Percentiles rank a stretch among this genome's conserved stretches.
phyloP scores from a whole-genome alignment of 1,140 invertebrate species.

The Zaprionus taronus region DNA sequence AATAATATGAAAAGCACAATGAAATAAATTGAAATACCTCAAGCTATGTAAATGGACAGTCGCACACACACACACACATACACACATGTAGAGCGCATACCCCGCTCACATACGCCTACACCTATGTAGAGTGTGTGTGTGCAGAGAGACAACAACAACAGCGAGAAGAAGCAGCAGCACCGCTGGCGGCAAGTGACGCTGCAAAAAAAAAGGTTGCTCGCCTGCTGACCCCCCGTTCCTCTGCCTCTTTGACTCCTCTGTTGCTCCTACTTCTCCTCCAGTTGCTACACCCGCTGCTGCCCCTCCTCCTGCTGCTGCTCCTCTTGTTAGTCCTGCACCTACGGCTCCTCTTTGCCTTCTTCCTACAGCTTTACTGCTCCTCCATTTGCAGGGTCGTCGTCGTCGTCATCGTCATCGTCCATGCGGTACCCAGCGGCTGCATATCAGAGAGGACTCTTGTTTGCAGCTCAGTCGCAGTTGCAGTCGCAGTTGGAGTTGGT shows the following conservation, averaged over 20 bases:
- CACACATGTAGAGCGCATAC: neutral
- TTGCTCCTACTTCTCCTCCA: neutral
- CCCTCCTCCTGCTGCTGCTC: neutral
- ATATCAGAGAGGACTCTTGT: conserved; percentile 34
- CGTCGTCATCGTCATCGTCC: neutral
- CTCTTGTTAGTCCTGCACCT: neutral
- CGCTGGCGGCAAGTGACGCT: conserved; percentile 25
- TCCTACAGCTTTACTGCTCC: neutral
- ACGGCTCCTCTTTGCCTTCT: neutral
- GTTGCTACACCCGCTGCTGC: neutral
- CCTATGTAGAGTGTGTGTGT: conserved; percentile 23
- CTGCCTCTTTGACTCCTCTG: neutral
- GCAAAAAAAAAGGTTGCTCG: conserved; percentile 33
- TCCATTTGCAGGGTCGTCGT: conserved; percentile 17
- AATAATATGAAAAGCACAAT: conserved; percentile 82
- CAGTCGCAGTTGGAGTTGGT: neutral
- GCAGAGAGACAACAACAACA: conserved; percentile 34
- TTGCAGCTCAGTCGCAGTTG: conserved; percentile 14
- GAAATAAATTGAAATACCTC: conserved; percentile 82
- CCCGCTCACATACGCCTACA: conserved; percentile 40
- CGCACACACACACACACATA: conserved; percentile 36
- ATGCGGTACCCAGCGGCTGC: conserved; percentile 17
- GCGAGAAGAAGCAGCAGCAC: conserved; percentile 9
- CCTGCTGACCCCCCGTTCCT: conserved; percentile 10
- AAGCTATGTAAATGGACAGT: conserved; percentile 74